Evolutionary conservation across 2,888 invertebrate genomes (phyloP), one percentile per base, ranked within the genome.

Genomic region (Sesia apiformis): DNA sequence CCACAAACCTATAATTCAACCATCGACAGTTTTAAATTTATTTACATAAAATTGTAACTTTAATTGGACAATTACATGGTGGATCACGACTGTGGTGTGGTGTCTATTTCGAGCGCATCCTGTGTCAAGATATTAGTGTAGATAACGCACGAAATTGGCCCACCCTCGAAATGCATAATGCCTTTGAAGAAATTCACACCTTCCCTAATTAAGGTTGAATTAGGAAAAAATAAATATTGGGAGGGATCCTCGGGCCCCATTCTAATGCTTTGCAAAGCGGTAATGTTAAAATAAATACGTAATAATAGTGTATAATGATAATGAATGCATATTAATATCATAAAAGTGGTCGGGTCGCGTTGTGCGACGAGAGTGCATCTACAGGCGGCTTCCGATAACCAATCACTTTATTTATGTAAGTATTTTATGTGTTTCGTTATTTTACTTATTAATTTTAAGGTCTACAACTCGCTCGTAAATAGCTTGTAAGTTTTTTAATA

Each of bases 11-110:
- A 56, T 58, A 58, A 55, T 55, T 53, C 53, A 4, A 23, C 4
- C n/a, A 23, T 46, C 8, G 7, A 8, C 46, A 4, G 4, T 46
- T 23, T 46, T 53, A 58, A 55, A 60, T 56, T 60, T 76, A 85
- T 87, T 86, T 83, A 78, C 83, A 86, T 86, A 81, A 80, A 84
- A 84, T 81, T 81, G 70, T 74, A 74, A 69, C 71, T 81, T 81
- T 85, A 88, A 88, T 87, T 87, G 84, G 86, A 80, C 85, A 83
- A 87, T 88, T 86, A 87, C 81, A 82, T 72, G 80, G 76, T 77
- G 76, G 72, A 75, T 78, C 79, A 69, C 60, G 62, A 67, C 64
- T 69, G 62, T 65, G 64, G 66, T 66, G 72, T 65, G 72, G 73
- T 72, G 78, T 78, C 78, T 82, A 81, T 78, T 72, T 68, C 74